Percentiles rank a stretch among this genome's conserved stretches.
Evolutionary conservation across 2,113 vertebrate genomes (phyloP).

Genomic region (Hippolais icterina): DNA sequence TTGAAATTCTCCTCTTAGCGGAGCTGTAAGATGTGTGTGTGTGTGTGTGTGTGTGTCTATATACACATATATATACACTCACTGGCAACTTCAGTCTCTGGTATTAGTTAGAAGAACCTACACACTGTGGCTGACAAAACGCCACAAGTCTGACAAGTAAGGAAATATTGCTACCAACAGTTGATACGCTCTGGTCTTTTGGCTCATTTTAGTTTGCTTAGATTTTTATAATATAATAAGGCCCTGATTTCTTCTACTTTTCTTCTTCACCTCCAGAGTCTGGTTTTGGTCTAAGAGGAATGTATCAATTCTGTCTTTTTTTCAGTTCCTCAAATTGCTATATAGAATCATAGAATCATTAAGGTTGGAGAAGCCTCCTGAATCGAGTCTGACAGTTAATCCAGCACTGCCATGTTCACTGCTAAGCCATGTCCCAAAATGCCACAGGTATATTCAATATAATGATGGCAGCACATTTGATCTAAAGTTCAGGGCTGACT

Average conservation of each 20-base stretch:
- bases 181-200: not conserved
- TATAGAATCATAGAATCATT: not conserved
- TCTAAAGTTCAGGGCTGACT: not conserved
- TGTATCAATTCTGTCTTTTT: not conserved
- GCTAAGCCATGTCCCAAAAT: not conserved
- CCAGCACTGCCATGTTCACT: not conserved
- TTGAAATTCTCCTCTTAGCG: not conserved
- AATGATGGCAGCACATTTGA: not conserved
- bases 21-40: not conserved
- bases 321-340: not conserved
- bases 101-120: not conserved
- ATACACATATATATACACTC: not conserved
- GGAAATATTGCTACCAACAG: not conserved
- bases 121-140: not conserved
- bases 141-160: not conserved
- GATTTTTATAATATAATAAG: not conserved
- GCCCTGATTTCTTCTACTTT: not conserved
- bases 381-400: fast-evolving
- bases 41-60: fast-evolving
- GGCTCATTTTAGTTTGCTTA: not conserved
- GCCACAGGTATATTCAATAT: not conserved
- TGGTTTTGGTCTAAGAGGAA: not conserved
- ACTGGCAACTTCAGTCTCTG: not conserved
- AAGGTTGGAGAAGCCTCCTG: not conserved
- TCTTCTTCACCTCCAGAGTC: not conserved